phyloP scores from a whole-genome alignment of 2,797 vertebrate genomes.

The Hoplostethus atlanticus region DNA sequence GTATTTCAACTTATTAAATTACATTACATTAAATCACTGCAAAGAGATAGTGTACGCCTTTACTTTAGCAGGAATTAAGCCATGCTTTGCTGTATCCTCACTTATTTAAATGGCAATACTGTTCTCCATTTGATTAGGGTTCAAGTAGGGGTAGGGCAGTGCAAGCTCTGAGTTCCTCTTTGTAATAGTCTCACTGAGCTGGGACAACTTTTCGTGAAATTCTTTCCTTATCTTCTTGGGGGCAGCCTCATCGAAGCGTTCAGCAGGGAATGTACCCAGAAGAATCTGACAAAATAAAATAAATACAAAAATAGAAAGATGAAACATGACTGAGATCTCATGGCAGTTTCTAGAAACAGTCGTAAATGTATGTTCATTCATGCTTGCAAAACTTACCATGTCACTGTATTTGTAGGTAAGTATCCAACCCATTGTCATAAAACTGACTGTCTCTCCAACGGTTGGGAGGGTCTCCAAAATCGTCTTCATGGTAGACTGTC shows the following conservation, averaged over 20 bases:
- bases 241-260: conserved; percentile 71
- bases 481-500: conserved; percentile 71
- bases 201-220: conserved; percentile 72
- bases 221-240: conserved; percentile 65
- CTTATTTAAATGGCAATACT: conserved; percentile 60
- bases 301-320: neutral
- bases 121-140: conserved; percentile 68
- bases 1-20: too few relatives aligned
- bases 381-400: conserved; percentile 63
- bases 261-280: conserved; percentile 78
- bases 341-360: too few relatives aligned
- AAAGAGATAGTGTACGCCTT: too few relatives aligned
- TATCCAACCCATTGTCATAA: conserved; percentile 56
- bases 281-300: conserved; percentile 64
- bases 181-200: conserved; percentile 68
- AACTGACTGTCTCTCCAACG: conserved; percentile 70
- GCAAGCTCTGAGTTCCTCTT: conserved; percentile 73
- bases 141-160: conserved; percentile 78
- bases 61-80: too few relatives aligned
- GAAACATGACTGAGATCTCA: neutral
- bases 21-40: too few relatives aligned
- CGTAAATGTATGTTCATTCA: neutral
- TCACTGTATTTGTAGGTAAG: conserved; percentile 77
- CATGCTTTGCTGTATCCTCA: neutral
- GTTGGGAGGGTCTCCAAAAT: conserved; percentile 82